Evolutionary conservation across 1,140 invertebrate genomes (phyloP).

Genomic region (Magallana ariakensis): DNA sequence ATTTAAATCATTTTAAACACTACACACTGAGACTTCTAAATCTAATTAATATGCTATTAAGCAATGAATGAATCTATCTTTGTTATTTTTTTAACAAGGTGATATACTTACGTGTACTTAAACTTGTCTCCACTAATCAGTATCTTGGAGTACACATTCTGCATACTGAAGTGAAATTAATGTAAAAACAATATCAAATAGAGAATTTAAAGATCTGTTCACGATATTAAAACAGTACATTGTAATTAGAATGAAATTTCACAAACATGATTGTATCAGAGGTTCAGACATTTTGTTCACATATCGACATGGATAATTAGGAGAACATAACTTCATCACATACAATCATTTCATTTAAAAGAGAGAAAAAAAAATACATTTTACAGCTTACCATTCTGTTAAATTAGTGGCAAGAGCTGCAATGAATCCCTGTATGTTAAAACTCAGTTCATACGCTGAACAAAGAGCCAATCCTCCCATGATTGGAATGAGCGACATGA

Average conservation of each 20-base stretch:
- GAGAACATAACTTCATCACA: constrained; percentile 24
- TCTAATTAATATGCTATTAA: no score
- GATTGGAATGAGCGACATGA: constrained; percentile 90
- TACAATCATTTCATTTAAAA: not conserved
- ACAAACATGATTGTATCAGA: not conserved
- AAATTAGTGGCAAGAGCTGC: constrained; percentile 90
- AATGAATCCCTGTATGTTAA: constrained; percentile 88
- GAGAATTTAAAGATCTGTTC: no score
- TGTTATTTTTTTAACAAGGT: not conserved
- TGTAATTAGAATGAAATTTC: not conserved
- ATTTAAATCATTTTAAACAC: no score
- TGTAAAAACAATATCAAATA: no score
- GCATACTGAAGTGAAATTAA: not conserved
- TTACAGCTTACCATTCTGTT: constrained; percentile 86
- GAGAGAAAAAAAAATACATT: not conserved
- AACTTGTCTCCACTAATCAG: not conserved
- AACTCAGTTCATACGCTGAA: constrained; percentile 90
- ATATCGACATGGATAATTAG: constrained; percentile 26
- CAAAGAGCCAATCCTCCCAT: constrained; percentile 92
- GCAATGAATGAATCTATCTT: no score
- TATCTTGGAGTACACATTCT: constrained; percentile 34
- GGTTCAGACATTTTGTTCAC: constrained; percentile 22
- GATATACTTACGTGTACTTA: constrained; percentile 45
- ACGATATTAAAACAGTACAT: not conserved
- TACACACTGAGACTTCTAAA: no score